Conservation (phyloP, 2,797 vertebrate genomes). For the Dendrocincla fuliginosa region DNA sequence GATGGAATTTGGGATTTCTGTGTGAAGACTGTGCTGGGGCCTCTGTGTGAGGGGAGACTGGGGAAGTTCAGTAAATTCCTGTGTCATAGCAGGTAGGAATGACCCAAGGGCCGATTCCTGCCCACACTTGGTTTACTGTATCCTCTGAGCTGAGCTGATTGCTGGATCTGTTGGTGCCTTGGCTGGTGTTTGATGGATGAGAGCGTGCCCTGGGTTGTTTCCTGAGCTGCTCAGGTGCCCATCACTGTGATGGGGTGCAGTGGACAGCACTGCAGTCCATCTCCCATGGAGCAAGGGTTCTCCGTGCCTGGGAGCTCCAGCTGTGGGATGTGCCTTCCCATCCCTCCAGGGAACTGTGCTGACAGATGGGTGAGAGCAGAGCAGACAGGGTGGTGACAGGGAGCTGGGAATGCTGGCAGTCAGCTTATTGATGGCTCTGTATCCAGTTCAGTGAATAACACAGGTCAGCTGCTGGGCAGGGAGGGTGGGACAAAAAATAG, state of each 20-base stretch:
- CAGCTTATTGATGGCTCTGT: not conserved
- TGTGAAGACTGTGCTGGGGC: not conserved
- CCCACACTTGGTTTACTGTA: not conserved
- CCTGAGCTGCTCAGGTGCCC: not conserved
- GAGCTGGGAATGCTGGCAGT: not conserved
- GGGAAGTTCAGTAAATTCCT: not conserved
- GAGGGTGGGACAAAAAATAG: not conserved
- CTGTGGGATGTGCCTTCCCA: not conserved
- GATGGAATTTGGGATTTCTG: not conserved
- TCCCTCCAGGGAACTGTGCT: not conserved
- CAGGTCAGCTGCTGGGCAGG: not conserved
- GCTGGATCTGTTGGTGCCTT: not conserved
- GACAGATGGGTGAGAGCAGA: not conserved
- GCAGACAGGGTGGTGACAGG: not conserved
- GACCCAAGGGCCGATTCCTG: not conserved
- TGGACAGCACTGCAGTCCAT: not conserved
- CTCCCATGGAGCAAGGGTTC: not conserved
- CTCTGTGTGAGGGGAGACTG: not conserved
- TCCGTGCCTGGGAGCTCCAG: not conserved
- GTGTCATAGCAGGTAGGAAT: fast-evolving
- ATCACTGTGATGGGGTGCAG: not conserved
- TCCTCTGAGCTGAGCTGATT: not conserved
- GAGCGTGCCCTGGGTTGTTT: not conserved
- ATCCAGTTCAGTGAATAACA: not conserved
- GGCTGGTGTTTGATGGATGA: not conserved